Evolutionary conservation across 2,113 vertebrate genomes (phyloP), one percentile per base, ranked within the genome.

Genomic region (Verasper variegatus): DNA sequence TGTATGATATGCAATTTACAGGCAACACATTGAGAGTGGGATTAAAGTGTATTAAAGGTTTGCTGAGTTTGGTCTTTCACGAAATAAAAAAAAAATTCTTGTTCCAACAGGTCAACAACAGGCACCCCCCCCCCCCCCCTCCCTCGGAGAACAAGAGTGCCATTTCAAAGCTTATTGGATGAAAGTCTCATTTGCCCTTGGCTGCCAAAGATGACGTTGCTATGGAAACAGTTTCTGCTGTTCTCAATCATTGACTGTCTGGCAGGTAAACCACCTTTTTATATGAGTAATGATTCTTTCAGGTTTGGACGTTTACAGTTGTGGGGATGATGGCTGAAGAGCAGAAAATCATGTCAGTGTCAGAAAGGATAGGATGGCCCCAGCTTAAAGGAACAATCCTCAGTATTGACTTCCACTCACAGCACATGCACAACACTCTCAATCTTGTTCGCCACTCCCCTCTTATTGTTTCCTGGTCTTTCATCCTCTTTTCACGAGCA

Each of bases 201-300:
- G 93, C 77, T 87, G 74, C 93, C 93, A 95, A 96, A 96, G 95
- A 98, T 98, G 97, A 92, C 90, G 95, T 95, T 97, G 91, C 95
- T 95, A 94, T 97, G 97, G 97, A 95, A 95, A 95, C 96, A 94
- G 89, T 84, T 96, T 94, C 87, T 98, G 83, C 95, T 98, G 89
- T 89, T 96, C 83, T 95, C 94, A 59, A 91, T 97, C 93, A 87
- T 96, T 87, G 92, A 96, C 93, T 95, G 95, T 93, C 92, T 97
- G 78, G 95, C 94, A 97, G 97, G 97, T 98, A 96, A 96, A 74
- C 78, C 76, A 70, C 67, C 76, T 80, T 88, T 87, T 85, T 79
- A 83, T 82, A 74, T 51, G 61, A 74, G 85, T 71, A 86, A 91
- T 91, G 88, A 90, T 81, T 89, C 86, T 86, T 75, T 86, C 78